Evolutionary conservation across 2,113 vertebrate species (phyloP).

Genomic region (Asarcornis scutulata): DNA sequence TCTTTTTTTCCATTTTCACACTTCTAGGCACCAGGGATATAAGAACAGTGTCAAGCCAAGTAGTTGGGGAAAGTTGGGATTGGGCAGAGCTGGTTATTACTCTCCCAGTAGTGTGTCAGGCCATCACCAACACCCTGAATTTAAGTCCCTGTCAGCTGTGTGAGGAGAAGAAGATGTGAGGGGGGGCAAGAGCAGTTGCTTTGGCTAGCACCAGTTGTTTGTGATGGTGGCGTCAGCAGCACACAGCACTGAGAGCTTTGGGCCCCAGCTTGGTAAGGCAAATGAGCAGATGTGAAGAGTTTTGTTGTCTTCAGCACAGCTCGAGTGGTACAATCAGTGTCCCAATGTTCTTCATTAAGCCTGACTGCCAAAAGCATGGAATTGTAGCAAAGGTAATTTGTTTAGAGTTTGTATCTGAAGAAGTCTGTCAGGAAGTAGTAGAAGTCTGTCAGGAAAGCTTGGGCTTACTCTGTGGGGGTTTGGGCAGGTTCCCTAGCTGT

Average conservation of each 20-base stretch:
- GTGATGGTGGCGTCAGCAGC: neutral
- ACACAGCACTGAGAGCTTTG: neutral
- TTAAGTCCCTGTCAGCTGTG: neutral
- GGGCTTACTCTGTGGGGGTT: neutral
- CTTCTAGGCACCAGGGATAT: neutral
- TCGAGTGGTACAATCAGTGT: neutral
- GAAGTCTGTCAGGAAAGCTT: neutral
- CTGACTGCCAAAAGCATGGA: neutral
- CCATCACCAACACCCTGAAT: neutral
- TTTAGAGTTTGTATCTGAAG: neutral
- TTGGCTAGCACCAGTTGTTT: neutral
- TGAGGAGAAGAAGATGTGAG: accelerated
- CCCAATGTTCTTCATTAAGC: neutral
- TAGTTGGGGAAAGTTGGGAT: neutral
- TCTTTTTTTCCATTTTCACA: neutral
- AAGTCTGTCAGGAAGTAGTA: neutral
- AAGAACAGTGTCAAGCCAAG: neutral
- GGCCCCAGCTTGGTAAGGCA: neutral
- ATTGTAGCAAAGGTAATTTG: accelerated
- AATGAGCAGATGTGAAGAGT: neutral
- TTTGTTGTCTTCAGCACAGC: neutral
- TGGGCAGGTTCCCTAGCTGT: neutral
- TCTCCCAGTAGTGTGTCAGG: neutral
- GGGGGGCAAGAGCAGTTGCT: neutral
- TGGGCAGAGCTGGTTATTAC: neutral